Evolutionary conservation across 2,797 vertebrate genomes (phyloP).

Genomic region (Moxostoma hubbsi): DNA sequence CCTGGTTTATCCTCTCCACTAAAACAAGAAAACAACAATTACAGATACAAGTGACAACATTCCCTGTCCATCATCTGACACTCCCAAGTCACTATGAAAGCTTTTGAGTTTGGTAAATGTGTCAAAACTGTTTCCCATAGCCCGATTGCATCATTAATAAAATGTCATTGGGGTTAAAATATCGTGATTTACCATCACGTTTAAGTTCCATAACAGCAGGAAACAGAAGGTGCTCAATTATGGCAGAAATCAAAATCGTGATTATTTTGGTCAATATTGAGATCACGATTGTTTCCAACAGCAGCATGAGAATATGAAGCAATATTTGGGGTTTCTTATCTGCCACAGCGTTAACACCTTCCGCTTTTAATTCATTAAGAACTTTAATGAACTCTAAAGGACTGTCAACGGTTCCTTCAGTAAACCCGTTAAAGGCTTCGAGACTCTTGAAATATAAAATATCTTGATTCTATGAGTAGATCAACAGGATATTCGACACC

Average conservation of each 20-base stretch:
- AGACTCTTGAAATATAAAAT: too few relatives aligned
- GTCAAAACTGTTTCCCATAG: conserved; percentile 61
- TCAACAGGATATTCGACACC: too few relatives aligned
- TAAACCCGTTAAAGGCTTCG: too few relatives aligned
- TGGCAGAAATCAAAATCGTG: background rate
- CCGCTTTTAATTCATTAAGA: too few relatives aligned
- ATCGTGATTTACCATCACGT: conserved; percentile 64
- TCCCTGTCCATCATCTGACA: conserved; percentile 55
- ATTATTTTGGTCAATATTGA: too few relatives aligned
- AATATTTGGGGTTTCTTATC: too few relatives aligned
- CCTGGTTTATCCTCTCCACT: conserved; percentile 76
- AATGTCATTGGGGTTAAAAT: conserved; percentile 61
- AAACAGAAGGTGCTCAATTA: conserved; percentile 41
- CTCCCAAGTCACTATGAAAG: background rate
- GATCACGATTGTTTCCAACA: too few relatives aligned
- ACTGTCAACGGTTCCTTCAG: too few relatives aligned
- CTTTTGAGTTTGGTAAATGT: conserved; percentile 40
- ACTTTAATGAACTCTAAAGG: too few relatives aligned
- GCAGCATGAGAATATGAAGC: too few relatives aligned
- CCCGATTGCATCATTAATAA: conserved; percentile 55
- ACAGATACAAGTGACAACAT: conserved; percentile 68
- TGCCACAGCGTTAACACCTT: too few relatives aligned
- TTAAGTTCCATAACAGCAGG: conserved; percentile 60
- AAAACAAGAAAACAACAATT: conserved; percentile 76
- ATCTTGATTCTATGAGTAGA: too few relatives aligned